Evolutionary conservation across 64 coral and sea anemone species (phyloP).

Genomic region (Montipora foliosa): DNA sequence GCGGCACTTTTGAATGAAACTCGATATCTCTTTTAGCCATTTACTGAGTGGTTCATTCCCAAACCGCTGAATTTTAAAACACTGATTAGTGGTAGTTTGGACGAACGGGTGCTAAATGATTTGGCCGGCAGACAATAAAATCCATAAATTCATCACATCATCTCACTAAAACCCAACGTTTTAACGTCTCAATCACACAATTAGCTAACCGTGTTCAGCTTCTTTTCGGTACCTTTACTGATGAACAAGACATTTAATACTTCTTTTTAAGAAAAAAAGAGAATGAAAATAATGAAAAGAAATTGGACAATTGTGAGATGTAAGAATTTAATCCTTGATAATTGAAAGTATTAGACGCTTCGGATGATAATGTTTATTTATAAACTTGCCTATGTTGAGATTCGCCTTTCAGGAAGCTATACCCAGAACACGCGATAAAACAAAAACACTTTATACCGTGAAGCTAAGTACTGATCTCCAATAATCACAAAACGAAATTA

Average conservation of each 20-base stretch:
- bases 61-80: slow-evolving; percentile 52
- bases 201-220: neutral
- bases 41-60: slow-evolving; percentile 18
- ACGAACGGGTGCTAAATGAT: slow-evolving; percentile 53
- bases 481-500: slow-evolving; percentile 90
- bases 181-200: neutral
- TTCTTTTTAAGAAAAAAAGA: neutral
- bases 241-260: neutral
- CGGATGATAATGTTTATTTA: slow-evolving; percentile 59
- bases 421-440: slow-evolving; percentile 63
- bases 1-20: slow-evolving; percentile 33
- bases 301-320: neutral
- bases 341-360: slow-evolving; percentile 71
- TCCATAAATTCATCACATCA: neutral
- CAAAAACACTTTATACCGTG: slow-evolving; percentile 65
- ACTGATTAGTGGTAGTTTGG: slow-evolving; percentile 56
- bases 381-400: slow-evolving; percentile 62
- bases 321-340: slow-evolving; percentile 64
- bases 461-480: slow-evolving; percentile 75
- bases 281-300: neutral
- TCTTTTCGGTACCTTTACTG: neutral
- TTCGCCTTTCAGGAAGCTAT: slow-evolving; percentile 52
- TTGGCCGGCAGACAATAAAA: slow-evolving; percentile 31
- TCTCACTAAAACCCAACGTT: neutral
- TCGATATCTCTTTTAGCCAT: slow-evolving; percentile 9